phyloP scores from a whole-genome alignment of 2,113 vertebrate genomes.

The Catharus bicknelli region DNA sequence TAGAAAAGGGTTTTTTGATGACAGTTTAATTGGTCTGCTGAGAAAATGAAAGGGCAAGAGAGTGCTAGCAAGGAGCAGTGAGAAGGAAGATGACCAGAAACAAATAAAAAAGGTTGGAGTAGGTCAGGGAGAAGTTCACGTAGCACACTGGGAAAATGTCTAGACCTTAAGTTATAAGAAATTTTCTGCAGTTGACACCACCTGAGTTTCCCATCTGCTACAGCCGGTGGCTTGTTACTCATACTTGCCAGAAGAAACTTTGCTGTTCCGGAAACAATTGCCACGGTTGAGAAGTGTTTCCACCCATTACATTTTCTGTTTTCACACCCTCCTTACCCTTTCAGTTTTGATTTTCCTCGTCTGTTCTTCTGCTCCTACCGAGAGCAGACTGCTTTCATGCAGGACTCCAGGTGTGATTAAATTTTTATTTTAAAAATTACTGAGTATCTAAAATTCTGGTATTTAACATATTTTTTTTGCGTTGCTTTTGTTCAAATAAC shows the following conservation, averaged over 20 bases:
- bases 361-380: not conserved
- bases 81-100: not conserved
- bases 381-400: not conserved
- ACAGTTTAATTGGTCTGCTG: not conserved
- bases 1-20: not conserved
- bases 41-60: not conserved
- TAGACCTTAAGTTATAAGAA: not conserved
- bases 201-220: not conserved
- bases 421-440: not conserved
- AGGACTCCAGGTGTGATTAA: not conserved
- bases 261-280: not conserved
- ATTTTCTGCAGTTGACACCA: not conserved
- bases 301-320: not conserved
- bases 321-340: not conserved
- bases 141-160: not conserved
- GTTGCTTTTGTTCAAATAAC: constrained; percentile 19
- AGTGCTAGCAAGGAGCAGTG: not conserved
- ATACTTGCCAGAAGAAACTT: not conserved
- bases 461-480: not conserved
- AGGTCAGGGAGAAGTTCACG: not conserved
- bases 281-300: not conserved
- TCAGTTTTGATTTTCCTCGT: not conserved
- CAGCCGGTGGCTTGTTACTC: not conserved
- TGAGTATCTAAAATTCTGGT: not conserved
- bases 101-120: not conserved